A percentile compares a stretch with the other conserved stretches of the same genome.
Evolutionary conservation across 2,797 vertebrate genomes (phyloP).

Genomic region (Poeciliopsis presidionis): DNA sequence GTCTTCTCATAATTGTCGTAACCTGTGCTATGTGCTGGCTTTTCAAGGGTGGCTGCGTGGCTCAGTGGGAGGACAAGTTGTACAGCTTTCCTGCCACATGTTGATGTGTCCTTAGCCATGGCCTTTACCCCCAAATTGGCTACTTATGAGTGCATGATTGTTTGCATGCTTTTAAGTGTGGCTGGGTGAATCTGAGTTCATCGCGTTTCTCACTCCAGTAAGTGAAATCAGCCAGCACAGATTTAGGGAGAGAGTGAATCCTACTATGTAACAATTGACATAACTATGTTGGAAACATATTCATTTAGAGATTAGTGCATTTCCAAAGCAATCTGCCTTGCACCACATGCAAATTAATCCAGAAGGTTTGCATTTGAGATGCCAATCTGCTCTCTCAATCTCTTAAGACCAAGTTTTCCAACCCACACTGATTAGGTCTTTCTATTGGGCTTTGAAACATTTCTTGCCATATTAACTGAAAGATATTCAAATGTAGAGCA

Average conservation of each 20-base stretch:
- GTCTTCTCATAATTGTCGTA: neutral
- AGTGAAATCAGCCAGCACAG: conserved; percentile 45
- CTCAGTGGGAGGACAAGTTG: neutral
- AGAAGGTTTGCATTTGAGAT: conserved; percentile 61
- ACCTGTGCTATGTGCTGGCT: neutral
- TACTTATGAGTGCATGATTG: neutral
- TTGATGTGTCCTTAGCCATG: neutral
- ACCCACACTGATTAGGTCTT: conserved; percentile 53
- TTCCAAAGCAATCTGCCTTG: conserved; percentile 63
- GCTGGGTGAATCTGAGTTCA: neutral
- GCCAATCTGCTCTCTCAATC: conserved; percentile 67
- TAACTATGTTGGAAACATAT: conserved; percentile 57
- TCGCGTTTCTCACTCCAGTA: neutral
- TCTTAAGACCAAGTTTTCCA: conserved; percentile 51
- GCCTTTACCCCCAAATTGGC: neutral
- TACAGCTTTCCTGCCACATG: neutral
- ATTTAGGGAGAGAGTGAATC: conserved; percentile 7
- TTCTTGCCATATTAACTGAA: conserved; percentile 55
- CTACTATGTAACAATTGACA: conserved; percentile 50
- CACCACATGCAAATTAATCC: conserved; percentile 64
- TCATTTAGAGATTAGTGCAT: conserved; percentile 63
- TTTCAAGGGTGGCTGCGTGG: neutral
- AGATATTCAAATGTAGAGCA: conserved; percentile 52
- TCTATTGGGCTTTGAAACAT: conserved; percentile 53
- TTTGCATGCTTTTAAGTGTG: neutral